A percentile compares a stretch with the other conserved stretches of the same genome.
phyloP scores from a whole-genome alignment of 2,113 vertebrate species.

The Megaceryle maxima region DNA sequence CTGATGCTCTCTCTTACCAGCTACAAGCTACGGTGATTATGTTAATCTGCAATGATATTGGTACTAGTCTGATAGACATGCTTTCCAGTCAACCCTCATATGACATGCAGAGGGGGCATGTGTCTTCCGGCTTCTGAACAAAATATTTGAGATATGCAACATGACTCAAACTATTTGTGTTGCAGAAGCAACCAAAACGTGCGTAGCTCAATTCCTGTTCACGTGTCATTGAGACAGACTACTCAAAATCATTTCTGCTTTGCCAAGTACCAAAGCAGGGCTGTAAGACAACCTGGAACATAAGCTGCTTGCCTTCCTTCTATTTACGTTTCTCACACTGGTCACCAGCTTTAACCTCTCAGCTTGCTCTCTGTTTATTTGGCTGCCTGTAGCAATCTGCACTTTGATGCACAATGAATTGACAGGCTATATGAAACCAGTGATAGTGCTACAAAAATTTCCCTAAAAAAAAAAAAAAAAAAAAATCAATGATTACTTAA shows the following conservation, averaged over 20 bases:
- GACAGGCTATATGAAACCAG: not conserved
- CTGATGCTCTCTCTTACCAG: not conserved
- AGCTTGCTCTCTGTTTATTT: not conserved
- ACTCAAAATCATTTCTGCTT: not conserved
- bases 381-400: not conserved
- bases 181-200: not conserved
- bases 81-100: slow-evolving; percentile 28
- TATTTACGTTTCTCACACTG: not conserved
- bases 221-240: not conserved
- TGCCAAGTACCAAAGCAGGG: not conserved
- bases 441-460: not conserved
- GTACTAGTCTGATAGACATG: not conserved
- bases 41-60: not conserved
- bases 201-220: not conserved
- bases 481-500: slow-evolving; percentile 34
- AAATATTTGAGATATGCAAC: slow-evolving; percentile 24
- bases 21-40: not conserved
- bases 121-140: not conserved
- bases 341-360: not conserved
- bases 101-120: slow-evolving; percentile 22
- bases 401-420: slow-evolving; percentile 7
- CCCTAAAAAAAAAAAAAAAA: not conserved
- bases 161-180: slow-evolving; percentile 14
- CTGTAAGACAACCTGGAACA: not conserved
- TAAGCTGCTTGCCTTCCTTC: not conserved